Percentiles rank a stretch among this genome's conserved stretches.
Evolutionary conservation across 2,797 vertebrate species (phyloP).

Genomic region (Melanotaenia trifasciata): DNA sequence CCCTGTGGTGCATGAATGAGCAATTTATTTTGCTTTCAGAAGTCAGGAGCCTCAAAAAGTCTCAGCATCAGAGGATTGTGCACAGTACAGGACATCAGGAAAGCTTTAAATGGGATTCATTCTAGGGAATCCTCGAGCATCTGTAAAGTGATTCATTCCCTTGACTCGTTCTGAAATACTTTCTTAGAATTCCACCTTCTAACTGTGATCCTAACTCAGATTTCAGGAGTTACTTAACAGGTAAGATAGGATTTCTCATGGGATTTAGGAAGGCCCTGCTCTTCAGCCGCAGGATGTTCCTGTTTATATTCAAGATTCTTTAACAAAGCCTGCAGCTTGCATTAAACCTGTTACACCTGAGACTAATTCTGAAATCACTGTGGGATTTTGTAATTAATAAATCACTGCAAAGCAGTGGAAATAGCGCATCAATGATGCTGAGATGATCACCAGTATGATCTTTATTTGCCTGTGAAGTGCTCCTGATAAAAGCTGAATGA

Average conservation of each 20-base stretch:
- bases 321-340: conserved; percentile 6
- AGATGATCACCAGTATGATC: background rate
- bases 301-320: conserved; percentile 21
- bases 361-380: background rate
- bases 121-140: background rate
- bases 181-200: background rate
- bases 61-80: conserved; percentile 23
- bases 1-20: conserved; percentile 55
- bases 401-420: background rate
- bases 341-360: background rate
- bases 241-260: conserved; percentile 21
- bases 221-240: conserved; percentile 14
- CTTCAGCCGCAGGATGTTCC: conserved; percentile 16
- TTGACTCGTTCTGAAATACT: background rate
- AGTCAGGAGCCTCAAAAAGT: conserved; percentile 34
- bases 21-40: conserved; percentile 60
- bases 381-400: background rate
- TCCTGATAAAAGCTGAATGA: conserved; percentile 21
- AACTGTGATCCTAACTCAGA: background rate
- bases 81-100: background rate
- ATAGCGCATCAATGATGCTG: background rate
- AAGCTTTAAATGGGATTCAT: conserved; percentile 10
- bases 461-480: background rate
- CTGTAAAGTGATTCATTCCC: background rate
- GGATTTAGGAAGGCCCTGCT: conserved; percentile 20